phyloP scores from a whole-genome alignment of 2,888 invertebrate genomes.

The Aspidiotus rigidus region DNA sequence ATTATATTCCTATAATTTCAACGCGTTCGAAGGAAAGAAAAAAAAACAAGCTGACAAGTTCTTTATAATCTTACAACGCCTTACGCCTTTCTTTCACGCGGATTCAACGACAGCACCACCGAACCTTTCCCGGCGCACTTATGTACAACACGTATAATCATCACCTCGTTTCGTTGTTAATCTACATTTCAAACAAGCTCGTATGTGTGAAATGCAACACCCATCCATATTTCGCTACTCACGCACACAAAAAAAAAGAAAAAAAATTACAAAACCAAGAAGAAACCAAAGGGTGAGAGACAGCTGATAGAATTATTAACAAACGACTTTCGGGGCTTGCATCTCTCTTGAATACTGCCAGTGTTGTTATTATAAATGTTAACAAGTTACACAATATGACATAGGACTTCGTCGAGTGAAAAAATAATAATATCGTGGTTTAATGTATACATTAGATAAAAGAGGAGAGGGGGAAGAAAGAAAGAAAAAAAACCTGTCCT shows the following conservation, averaged over 20 bases:
- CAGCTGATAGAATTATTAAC: conserved; percentile 33
- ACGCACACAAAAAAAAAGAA: background rate
- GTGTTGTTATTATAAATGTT: conserved; percentile 33
- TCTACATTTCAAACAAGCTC: background rate
- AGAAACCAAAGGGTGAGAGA: conserved; percentile 23
- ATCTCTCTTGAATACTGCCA: conserved; percentile 24
- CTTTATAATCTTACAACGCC: no score
- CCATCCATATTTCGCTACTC: conserved; percentile 3
- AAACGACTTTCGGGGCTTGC: conserved; percentile 10
- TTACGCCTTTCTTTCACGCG: no score
- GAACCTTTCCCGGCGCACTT: background rate
- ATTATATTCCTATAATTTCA: no score
- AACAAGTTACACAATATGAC: conserved; percentile 33
- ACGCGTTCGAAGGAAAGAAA: no score
- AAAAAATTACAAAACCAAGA: background rate
- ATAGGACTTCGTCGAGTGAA: conserved; percentile 30
- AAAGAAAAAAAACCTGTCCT: conserved; percentile 30
- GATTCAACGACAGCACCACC: background rate
- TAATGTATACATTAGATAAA: conserved; percentile 29
- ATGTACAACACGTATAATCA: background rate
- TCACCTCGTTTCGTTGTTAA: conserved; percentile 4
- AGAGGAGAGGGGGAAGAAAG: background rate
- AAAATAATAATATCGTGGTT: conserved; percentile 31
- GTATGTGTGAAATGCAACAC: conserved; percentile 7
- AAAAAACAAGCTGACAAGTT: no score